Conservation (phyloP, 1,140 invertebrate genomes). For the Pseudomyrmex pallidus region DNA sequence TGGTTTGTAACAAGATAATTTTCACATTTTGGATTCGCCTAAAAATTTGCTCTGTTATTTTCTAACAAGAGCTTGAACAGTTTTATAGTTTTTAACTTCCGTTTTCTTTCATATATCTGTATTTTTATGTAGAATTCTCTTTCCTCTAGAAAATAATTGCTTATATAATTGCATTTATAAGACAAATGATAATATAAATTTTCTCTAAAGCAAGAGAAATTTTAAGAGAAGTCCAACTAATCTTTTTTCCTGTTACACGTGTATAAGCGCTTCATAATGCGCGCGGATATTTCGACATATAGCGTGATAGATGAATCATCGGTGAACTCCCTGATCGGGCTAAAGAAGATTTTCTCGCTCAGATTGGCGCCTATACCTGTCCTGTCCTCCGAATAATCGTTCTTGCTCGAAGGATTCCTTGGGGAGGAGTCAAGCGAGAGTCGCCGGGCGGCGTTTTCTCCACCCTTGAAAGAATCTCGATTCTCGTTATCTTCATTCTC, state of each 20-base stretch:
- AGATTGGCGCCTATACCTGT: slow-evolving; percentile 49
- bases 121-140: too few relatives aligned
- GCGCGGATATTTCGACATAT: not conserved
- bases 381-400: slow-evolving; percentile 65
- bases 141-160: too few relatives aligned
- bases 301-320: not conserved
- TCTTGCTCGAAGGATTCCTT: slow-evolving; percentile 45
- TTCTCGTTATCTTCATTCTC: slow-evolving; percentile 70
- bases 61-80: not conserved
- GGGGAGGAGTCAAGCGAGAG: slow-evolving; percentile 55
- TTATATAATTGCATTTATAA: too few relatives aligned
- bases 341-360: slow-evolving; percentile 39
- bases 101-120: too few relatives aligned
- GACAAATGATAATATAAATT: not conserved
- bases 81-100: too few relatives aligned
- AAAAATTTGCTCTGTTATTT: not conserved
- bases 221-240: too few relatives aligned
- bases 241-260: not conserved
- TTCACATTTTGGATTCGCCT: not conserved
- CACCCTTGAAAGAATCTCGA: slow-evolving; percentile 57
- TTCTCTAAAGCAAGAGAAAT: not conserved
- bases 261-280: not conserved
- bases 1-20: slow-evolving; percentile 25
- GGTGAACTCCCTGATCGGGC: not conserved
- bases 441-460: slow-evolving; percentile 43